phyloP scores from a whole-genome alignment of 2,888 invertebrate species.

The Synergus itoensis region DNA sequence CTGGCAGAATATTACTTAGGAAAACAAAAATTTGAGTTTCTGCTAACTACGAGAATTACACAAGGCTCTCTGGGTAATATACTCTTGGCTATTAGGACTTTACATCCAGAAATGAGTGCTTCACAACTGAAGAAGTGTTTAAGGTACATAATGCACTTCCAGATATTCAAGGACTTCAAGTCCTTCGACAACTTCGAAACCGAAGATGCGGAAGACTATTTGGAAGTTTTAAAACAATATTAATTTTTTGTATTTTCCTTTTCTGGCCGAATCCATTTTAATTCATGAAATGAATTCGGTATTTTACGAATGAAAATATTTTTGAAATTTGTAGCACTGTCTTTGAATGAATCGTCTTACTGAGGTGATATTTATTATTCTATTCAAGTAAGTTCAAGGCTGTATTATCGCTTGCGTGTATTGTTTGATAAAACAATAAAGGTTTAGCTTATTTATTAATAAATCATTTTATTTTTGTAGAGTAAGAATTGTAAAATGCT shows the following conservation, averaged over 20 bases:
- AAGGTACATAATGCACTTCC: background rate
- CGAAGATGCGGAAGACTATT: background rate
- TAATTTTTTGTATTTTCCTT: background rate
- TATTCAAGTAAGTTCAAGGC: background rate
- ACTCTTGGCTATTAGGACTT: background rate
- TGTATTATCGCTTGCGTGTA: background rate
- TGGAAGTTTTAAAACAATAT: background rate
- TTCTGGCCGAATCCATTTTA: background rate
- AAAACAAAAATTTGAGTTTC: constrained; percentile 2
- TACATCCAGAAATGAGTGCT: background rate
- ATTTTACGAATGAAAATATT: background rate
- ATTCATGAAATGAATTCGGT: no score
- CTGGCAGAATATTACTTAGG: constrained; percentile 3
- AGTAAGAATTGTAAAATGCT: constrained; percentile 51
- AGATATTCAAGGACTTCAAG: constrained; percentile 18
- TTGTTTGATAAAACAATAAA: constrained; percentile 4
- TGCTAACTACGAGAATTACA: background rate
- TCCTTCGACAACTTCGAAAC: background rate
- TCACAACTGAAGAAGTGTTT: background rate
- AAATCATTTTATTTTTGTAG: background rate
- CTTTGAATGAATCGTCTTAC: background rate
- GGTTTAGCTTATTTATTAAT: background rate
- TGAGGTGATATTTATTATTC: background rate
- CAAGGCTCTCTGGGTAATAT: constrained; percentile 3
- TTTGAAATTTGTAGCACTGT: background rate